These are phyloP conservation scores for Odontamblyopus lacepedii DNA, from an alignment of 2,797 vertebrate genomes.

Conservation along the genomic window DNA sequence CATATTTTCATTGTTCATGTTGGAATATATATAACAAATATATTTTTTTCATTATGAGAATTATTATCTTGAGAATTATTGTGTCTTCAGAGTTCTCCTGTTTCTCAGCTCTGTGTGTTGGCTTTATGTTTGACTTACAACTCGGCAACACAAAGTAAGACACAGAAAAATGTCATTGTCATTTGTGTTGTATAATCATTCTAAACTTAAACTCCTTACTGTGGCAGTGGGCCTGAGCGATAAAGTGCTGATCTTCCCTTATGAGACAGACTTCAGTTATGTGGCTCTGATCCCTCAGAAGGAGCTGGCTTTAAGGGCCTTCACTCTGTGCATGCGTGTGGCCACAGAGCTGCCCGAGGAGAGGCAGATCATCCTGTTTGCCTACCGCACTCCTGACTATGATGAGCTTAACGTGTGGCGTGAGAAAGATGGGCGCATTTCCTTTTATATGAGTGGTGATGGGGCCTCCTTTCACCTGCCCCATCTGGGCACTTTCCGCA, in stretches of 20 bases:
- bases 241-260: constrained; percentile 79
- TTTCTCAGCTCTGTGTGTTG: constrained; percentile 44
- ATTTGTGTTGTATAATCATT: background rate
- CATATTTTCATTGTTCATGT: background rate
- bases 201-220: background rate
- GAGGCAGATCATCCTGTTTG: constrained; percentile 80
- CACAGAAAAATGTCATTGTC: background rate
- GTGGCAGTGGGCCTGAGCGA: constrained; percentile 65
- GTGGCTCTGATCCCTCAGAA: constrained; percentile 75
- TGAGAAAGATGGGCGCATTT: constrained; percentile 75
- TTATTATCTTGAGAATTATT: constrained; percentile 30
- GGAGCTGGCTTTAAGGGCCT: constrained; percentile 72
- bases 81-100: constrained; percentile 25
- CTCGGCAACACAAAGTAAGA: constrained; percentile 59
- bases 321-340: constrained; percentile 80
- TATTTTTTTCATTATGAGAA: constrained; percentile 29
- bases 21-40: background rate
- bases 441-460: constrained; percentile 80
- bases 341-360: constrained; percentile 77
- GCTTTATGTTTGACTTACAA: constrained; percentile 32
- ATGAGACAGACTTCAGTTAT: constrained; percentile 80
- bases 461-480: constrained; percentile 74
- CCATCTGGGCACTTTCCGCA: constrained; percentile 74
- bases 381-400: constrained; percentile 78
- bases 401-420: constrained; percentile 83